phyloP scores from a whole-genome alignment of 1,140 invertebrate genomes.

The Ostrea edulis region DNA sequence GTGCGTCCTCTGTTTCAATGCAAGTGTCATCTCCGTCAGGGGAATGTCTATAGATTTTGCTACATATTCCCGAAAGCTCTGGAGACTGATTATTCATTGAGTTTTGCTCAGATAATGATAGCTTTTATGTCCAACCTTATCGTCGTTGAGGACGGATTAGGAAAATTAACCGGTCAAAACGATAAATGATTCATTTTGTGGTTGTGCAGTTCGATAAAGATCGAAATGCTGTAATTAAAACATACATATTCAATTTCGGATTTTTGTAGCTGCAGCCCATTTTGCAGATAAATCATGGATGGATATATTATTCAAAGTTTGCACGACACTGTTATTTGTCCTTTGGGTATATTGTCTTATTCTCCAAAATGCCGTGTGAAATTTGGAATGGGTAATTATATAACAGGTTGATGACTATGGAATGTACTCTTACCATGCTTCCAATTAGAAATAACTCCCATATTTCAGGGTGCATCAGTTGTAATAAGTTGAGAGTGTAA shows the following conservation, averaged over 20 bases:
- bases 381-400: not conserved
- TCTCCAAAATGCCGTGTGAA: not conserved
- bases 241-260: constrained; percentile 19
- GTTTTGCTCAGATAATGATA: constrained; percentile 25
- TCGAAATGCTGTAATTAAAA: constrained; percentile 9
- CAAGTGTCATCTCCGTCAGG: not conserved
- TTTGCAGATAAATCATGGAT: not conserved
- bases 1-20: not conserved
- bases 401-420: not conserved
- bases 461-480: too few species aligned
- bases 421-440: not conserved
- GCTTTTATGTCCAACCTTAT: not conserved
- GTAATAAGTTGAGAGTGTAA: too few species aligned
- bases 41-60: constrained; percentile 12
- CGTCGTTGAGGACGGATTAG: constrained; percentile 5
- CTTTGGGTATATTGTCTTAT: not conserved
- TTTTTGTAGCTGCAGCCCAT: not conserved
- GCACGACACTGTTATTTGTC: not conserved
- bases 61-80: not conserved
- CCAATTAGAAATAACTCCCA: not conserved
- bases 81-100: constrained; percentile 26
- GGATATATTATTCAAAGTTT: not conserved
- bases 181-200: constrained; percentile 16
- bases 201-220: constrained; percentile 5
- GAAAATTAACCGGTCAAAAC: not conserved